Evolutionary conservation across 23 tunicate species (phyloP), one percentile per base, ranked within the genome.

Genomic region (Trididemnum clinides): DNA sequence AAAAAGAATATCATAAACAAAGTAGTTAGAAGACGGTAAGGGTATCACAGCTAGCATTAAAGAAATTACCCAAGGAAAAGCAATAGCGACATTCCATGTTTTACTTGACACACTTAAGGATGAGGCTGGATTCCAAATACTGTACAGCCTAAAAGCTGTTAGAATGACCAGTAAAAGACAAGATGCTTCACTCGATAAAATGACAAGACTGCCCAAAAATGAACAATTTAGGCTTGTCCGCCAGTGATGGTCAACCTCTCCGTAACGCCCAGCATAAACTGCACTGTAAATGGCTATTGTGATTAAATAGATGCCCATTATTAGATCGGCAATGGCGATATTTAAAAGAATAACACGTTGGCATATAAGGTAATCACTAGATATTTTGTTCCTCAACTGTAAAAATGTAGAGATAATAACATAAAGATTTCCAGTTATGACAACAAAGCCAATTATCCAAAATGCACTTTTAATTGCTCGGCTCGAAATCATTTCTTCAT

Each of bases 251-350:
- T 87, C 85, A 59, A 58, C 32, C 12, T 20, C 25, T 20, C 76
- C 38, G 34, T 79, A 87, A 20, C 21, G 12, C 10, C 91, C 91
- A n/a, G 80, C 51, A 51, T 12, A 79, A 12, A 19, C 7, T 3
- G 54, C 63, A 32, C 86, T 51, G 39, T 80, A 84, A 1, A 49
- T 39, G 6, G 80, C 57, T 18, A 87, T 59, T 33, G 54, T 26
- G 28, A 87, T 35, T 32, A 87, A 69, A 51, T 87, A 87, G 35
- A 87, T 28, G 6, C 91, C 80, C 91, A 87, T 87, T 3, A 87
- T 19, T 3, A 87, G 21, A 59, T 87, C 91, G 3, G 91, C 39
- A 49, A 80, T 29, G 1, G 91, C 66, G 7, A 87, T 57, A 44
- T 87, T 87, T 28, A 87, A 49, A 33, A 87, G n/a, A 19, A 87